Evolutionary conservation across 1,140 invertebrate species (phyloP).

Genomic region (Oryctes rhinoceros): DNA sequence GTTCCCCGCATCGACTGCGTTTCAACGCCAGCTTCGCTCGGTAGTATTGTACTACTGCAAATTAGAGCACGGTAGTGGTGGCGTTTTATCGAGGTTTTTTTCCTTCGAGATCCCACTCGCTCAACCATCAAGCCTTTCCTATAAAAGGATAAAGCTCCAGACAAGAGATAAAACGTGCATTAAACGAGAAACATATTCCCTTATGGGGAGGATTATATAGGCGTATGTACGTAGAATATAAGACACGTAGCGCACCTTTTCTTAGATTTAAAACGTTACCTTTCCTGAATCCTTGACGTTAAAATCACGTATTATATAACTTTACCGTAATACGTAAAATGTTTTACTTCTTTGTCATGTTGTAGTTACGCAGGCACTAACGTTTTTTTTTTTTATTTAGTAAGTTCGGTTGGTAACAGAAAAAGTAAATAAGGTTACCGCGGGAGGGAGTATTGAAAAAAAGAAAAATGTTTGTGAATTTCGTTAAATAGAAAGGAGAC

Average conservation of each 20-base stretch:
- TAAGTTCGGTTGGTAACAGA: too few relatives aligned
- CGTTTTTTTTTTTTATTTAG: too few relatives aligned
- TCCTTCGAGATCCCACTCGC: conserved; percentile 28
- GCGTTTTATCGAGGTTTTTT: conserved; percentile 6
- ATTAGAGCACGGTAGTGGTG: conserved; percentile 10
- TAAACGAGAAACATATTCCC: conserved; percentile 29
- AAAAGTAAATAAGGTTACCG: too few relatives aligned
- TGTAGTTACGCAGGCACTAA: too few relatives aligned
- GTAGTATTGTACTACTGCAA: conserved; percentile 16
- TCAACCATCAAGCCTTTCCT: conserved; percentile 25
- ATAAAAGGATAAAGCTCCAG: conserved; percentile 33
- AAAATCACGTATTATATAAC: neutral
- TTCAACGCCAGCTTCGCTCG: neutral
- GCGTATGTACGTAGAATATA: neutral
- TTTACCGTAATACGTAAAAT: too few relatives aligned
- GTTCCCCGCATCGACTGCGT: neutral
- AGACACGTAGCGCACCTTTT: conserved; percentile 16
- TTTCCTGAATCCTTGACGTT: neutral
- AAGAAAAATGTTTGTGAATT: too few relatives aligned
- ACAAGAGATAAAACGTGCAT: conserved; percentile 29
- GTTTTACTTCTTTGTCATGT: too few relatives aligned
- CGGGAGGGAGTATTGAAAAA: too few relatives aligned
- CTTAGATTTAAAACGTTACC: conserved; percentile 22
- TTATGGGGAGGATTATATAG: conserved; percentile 31
- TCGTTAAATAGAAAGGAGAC: too few relatives aligned